These are phyloP conservation scores for Grammomys dolichurus DNA, from an alignment of 2,113 vertebrate species.

Conservation along the genomic window DNA sequence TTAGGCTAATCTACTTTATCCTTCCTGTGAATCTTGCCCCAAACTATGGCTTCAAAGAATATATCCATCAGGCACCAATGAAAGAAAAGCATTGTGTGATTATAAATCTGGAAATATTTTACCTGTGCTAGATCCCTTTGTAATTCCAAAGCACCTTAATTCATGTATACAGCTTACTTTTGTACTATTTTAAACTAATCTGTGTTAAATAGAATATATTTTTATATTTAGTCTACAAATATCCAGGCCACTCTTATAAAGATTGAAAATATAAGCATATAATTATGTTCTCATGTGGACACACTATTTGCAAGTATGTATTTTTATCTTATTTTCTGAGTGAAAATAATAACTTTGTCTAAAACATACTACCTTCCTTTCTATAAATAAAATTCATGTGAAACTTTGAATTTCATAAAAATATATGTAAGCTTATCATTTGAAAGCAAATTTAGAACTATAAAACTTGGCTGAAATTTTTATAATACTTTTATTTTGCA, in stretches of 20 bases:
- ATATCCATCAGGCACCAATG: background rate
- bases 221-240: slow-evolving; percentile 48
- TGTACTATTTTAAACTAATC: background rate
- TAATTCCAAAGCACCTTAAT: background rate
- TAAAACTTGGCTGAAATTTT: slow-evolving; percentile 39
- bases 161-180: background rate
- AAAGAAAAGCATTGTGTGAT: background rate
- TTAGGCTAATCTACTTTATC: background rate
- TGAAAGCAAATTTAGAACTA: slow-evolving; percentile 10
- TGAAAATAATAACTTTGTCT: slow-evolving; percentile 36
- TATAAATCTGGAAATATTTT: background rate
- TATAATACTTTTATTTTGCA: background rate
- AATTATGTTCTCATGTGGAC: background rate
- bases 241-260: background rate
- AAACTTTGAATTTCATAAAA: slow-evolving; percentile 57
- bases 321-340: slow-evolving; percentile 45
- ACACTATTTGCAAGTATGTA: background rate
- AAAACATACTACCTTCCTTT: background rate
- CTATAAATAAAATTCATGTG: slow-evolving; percentile 11
- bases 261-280: background rate
- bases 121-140: background rate
- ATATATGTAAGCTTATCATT: background rate
- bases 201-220: background rate
- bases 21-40: background rate
- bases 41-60: background rate